Base-by-base conservation (phyloP, 2,888 invertebrate species). In the Endomychus coccineus region DNA sequence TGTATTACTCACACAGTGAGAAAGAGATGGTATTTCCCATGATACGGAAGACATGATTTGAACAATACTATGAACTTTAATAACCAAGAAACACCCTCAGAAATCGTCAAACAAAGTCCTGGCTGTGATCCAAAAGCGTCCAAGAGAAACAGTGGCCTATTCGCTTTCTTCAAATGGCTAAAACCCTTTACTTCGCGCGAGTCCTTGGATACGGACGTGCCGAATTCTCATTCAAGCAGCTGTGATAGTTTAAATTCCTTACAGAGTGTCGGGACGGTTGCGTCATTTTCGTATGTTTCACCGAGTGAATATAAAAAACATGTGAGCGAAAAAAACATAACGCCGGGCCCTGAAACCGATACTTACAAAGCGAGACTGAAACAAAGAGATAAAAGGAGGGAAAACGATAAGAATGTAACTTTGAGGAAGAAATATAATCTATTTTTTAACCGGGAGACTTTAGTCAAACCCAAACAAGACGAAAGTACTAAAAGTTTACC, bases 101-200 rank as follows among this genome's bases (percentile, higher is more conserved):
- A 54, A 34, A 50, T 44, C 46, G 45, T 50, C 42, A 55, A 55
- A 63, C 62, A 63, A 61, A 62, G 59, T 58, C 49, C 58, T 63
- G 62, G 62, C 63, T 51, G 52, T 45, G 61, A 61, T 61, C 62
- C 64, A 64, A 45, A 40, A 47, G 15, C n/a, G 16, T 45, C 56
- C 37, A 66, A 66, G 50, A 56, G 67, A 42, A 65, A 65, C 55
- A 70, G 66, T 56, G 71, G 68, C 36, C 59, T 72, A 45, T 74
- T 76, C 55, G 78, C 82, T 36, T 69, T 84, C 56, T 73, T 83
- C 57, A 77, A 76, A 65, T 84, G 84, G 84, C 76, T 84, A 58
- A 78, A 77, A 45, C 76, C 77, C 31, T 61, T 62, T 17, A 45
- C 55, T 30, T 62, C 63, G 22, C 56, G 59, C 24, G 66, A 66